phyloP scores from a whole-genome alignment of 2,113 vertebrate genomes.

The Propithecus coquereli region DNA sequence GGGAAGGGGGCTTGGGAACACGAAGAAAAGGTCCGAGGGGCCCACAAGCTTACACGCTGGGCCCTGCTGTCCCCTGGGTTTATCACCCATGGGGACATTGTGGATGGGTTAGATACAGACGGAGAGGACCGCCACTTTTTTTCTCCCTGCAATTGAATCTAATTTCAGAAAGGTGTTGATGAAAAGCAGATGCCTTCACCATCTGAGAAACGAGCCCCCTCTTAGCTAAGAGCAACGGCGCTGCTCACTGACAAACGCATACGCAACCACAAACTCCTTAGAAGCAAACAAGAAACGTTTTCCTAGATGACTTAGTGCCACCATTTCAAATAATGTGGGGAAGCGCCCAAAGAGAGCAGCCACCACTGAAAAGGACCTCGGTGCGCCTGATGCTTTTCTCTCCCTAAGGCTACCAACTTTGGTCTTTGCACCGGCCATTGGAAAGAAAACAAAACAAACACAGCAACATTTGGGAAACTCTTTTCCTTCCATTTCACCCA shows the following conservation, averaged over 20 bases:
- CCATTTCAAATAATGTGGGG: neutral
- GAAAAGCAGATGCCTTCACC: neutral
- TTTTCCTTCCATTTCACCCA: neutral
- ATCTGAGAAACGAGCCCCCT: neutral
- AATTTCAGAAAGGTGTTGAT: neutral
- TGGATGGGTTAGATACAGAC: accelerated
- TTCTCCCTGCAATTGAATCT: neutral
- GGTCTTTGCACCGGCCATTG: neutral
- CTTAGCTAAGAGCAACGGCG: neutral
- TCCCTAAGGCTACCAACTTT: neutral
- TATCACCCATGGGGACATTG: accelerated
- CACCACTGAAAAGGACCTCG: accelerated
- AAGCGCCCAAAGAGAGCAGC: neutral
- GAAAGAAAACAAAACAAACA: neutral
- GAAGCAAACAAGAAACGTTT: neutral
- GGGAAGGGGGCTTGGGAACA: neutral
- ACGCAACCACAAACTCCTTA: neutral
- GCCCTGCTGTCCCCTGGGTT: accelerated
- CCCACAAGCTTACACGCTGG: accelerated
- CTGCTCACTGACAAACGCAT: neutral
- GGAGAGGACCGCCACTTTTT: neutral
- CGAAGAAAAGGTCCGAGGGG: accelerated
- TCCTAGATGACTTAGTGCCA: neutral
- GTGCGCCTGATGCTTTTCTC: neutral
- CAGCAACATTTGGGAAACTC: neutral